Conservation (phyloP, 2,888 invertebrate species). For the Willowsia nigromaculata region DNA sequence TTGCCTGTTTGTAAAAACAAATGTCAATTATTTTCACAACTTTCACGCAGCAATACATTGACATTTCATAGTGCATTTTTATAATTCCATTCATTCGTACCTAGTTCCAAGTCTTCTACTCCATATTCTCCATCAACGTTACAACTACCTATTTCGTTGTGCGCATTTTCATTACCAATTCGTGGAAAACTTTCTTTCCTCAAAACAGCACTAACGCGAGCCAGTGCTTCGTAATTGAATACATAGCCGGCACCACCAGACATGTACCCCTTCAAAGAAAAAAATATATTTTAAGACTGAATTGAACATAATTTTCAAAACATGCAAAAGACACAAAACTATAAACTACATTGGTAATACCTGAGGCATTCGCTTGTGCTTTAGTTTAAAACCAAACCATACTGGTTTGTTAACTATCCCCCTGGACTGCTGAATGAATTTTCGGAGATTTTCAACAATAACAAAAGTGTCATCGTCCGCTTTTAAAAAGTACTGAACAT, state of each 20-base stretch:
- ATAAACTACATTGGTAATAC: slow-evolving; percentile 31
- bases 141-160: slow-evolving; percentile 54
- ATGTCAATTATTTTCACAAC: not conserved
- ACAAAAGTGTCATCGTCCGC: slow-evolving; percentile 78
- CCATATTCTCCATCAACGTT: slow-evolving; percentile 64
- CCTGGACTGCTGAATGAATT: slow-evolving; percentile 35
- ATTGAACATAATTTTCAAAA: no score
- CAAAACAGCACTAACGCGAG: not conserved
- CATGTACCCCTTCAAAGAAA: slow-evolving; percentile 75
- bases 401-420: slow-evolving; percentile 34
- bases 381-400: slow-evolving; percentile 78
- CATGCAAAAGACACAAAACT: no score
- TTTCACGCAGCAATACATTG: not conserved
- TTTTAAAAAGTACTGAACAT: slow-evolving; percentile 76
- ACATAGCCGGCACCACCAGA: slow-evolving; percentile 78
- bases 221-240: slow-evolving; percentile 66
- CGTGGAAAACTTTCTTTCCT: not conserved
- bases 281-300: no score
- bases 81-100: slow-evolving; percentile 53
- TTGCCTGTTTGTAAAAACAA: slow-evolving; percentile 66
- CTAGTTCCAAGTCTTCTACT: slow-evolving; percentile 77
- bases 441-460: slow-evolving; percentile 74
- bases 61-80: no score
- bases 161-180: not conserved
- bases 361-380: slow-evolving; percentile 68